phyloP scores from a whole-genome alignment of 2,888 invertebrate genomes.

The Laspeyria flexula region DNA sequence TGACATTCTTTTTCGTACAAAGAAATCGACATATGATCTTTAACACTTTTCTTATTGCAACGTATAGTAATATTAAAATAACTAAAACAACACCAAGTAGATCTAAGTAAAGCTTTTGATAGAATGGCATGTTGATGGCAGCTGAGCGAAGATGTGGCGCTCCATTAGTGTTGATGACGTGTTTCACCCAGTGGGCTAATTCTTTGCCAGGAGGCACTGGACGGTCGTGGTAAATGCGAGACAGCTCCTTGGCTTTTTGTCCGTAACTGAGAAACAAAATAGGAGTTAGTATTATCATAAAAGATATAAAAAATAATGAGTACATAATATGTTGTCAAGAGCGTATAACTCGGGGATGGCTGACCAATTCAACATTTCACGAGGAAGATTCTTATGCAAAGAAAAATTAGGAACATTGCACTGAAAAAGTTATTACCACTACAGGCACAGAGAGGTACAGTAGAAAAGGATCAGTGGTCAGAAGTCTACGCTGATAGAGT shows the following conservation, averaged over 20 bases:
- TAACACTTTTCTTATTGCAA: not conserved
- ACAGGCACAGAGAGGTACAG: no score
- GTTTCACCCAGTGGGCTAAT: constrained; percentile 58
- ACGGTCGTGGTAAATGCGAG: constrained; percentile 56
- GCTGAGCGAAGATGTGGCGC: constrained; percentile 58
- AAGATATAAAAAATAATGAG: not conserved
- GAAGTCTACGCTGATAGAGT: no score
- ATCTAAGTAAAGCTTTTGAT: constrained; percentile 61
- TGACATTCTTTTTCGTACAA: not conserved
- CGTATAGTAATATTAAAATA: no score
- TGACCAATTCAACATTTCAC: no score
- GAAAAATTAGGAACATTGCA: no score
- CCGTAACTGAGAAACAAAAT: constrained; percentile 46
- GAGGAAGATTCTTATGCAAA: no score
- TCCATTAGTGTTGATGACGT: constrained; percentile 54
- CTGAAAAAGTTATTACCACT: no score
- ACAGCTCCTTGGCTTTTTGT: constrained; percentile 48
- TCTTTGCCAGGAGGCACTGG: constrained; percentile 49
- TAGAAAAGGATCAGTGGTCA: no score
- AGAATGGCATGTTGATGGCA: constrained; percentile 53
- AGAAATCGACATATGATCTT: not conserved
- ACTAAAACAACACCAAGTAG: constrained; percentile 5
- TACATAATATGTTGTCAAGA: no score
- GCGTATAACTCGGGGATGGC: no score
- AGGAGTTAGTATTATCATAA: not conserved